Evolutionary conservation across 2,113 vertebrate species (phyloP), one percentile per base, ranked within the genome.

Genomic region (Prionailurus viverrinus): DNA sequence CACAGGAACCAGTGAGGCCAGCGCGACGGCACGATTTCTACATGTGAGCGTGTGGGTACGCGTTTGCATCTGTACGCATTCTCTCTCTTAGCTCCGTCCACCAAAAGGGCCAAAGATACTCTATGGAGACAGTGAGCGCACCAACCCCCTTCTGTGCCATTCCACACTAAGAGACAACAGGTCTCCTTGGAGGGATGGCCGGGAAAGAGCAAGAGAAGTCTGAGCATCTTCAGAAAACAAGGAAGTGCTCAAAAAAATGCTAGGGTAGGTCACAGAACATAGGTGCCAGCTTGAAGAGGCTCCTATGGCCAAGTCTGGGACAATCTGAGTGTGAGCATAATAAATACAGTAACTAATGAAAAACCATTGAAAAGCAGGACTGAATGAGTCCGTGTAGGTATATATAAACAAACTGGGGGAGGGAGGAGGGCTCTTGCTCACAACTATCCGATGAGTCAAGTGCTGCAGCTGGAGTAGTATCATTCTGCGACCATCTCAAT

Each of bases 31-130:
- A 1, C 58, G 48, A 58, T 25, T 36, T 66, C 45, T 33, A 55
- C 19, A 33, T 14, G 18, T 16, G 7, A 23, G 33, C 3, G 27
- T 1, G 3, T 41, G 19, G 21, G 4, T 66, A 29, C 2, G 23
- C 2, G 5, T 45, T n/a, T 25, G 19, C 13, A 2, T 9, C 14
- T 8, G 27, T 6, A 7, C 1, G 21, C 15, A 12, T n/a, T n/a
- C 15, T 14, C 1, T 53, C 71, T 89, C 91, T 55, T 55, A 66
- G 66, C 65, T 82, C 65, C 51, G 13, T 58, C 61, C 61, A 48
- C 13, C 15, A 65, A 69, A 88, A 41, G 51, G 61, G 41, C 27
- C 66, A 23, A 71, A 92, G 82, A 80, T 27, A 36, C 27, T 23
- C 27, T 18, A 23, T 12, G 1, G 13, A 4, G 41, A 33, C 61